Base-by-base conservation (phyloP, 1,140 invertebrate species). In the Cyphomyrmex costatus region DNA sequence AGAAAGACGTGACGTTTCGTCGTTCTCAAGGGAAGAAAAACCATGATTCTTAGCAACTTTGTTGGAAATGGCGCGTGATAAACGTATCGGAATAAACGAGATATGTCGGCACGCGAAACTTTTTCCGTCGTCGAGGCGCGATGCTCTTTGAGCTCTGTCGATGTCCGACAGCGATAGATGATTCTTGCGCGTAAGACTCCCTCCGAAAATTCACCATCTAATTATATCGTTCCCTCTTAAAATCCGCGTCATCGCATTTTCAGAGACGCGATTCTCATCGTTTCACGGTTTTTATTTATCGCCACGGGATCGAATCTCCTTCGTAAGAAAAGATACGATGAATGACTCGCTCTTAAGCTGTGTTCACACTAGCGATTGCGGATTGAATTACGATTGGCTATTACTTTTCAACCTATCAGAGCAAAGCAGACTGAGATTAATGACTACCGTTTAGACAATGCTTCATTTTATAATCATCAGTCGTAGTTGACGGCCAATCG, bases 171-270 rank as follows among this genome's bases (percentile, higher is more conserved):
- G 30, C 42, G 76, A 78, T 49, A 49, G n/a, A 80, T 36, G 51
- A 71, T 82, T 46, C 12, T 12, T 49, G 19, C n/a, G 21, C 30
- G 5, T 7, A 30, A 27, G 12, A 42, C 30, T 65, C 19, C 63
- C 63, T 65, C 19, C 63, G 49, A 19, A 8, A 82, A 53, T 53
- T 19, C 49, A 51, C 19, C 36, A 19, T 73, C 79, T 82, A 71
- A 82, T 82, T 73, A 73, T 82, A 73, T 73, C 66, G 66, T 58
- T 51, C 27, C 36, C 42, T 60, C 19, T 49, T 27, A 36, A 83
- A 83, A 73, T 82, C 42, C 53, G 27, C 79, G 6, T 74, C 58
- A 78, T 63, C 60, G 58, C 19, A 12, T 66, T 66, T 46, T 66
- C n/a, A 30, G 33, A 66, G 33, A 24, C n/a, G 65, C 4, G n/a